Conservation (phyloP, 2,888 invertebrate species). For the Cotesia congregata region DNA sequence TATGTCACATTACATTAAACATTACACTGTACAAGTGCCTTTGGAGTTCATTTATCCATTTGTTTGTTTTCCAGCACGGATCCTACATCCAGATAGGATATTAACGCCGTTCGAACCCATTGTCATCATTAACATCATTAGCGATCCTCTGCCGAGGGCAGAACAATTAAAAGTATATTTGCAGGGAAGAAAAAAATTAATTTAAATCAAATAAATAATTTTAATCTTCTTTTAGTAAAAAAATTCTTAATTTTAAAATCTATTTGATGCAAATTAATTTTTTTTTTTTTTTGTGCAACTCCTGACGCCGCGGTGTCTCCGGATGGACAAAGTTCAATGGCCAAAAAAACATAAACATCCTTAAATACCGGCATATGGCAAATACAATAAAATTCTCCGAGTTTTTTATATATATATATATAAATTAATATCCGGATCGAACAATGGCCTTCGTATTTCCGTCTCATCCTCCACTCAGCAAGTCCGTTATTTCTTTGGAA, state of each 20-base stretch:
- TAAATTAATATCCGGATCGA: conserved; percentile 7
- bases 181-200: not conserved
- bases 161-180: not conserved
- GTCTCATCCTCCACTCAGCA: not conserved
- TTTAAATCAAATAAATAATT: too few relatives aligned
- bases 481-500: conserved; percentile 37
- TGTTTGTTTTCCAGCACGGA: not conserved
- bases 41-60: conserved; percentile 42
- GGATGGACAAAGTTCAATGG: not conserved
- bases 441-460: conserved; percentile 7
- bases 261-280: too few relatives aligned
- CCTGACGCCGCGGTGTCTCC: too few relatives aligned
- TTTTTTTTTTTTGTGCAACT: too few relatives aligned
- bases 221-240: too few relatives aligned
- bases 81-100: not conserved
- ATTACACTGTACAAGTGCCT: conserved; percentile 59
- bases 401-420: conserved; percentile 1
- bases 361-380: not conserved
- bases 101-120: not conserved
- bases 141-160: not conserved
- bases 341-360: not conserved
- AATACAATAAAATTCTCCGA: not conserved
- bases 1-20: conserved; percentile 66
- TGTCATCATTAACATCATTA: not conserved
- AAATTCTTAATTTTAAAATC: too few relatives aligned